Evolutionary conservation across 2,888 invertebrate species (phyloP), one percentile per base, ranked within the genome.

Genomic region (Cryptocephalus moraei): DNA sequence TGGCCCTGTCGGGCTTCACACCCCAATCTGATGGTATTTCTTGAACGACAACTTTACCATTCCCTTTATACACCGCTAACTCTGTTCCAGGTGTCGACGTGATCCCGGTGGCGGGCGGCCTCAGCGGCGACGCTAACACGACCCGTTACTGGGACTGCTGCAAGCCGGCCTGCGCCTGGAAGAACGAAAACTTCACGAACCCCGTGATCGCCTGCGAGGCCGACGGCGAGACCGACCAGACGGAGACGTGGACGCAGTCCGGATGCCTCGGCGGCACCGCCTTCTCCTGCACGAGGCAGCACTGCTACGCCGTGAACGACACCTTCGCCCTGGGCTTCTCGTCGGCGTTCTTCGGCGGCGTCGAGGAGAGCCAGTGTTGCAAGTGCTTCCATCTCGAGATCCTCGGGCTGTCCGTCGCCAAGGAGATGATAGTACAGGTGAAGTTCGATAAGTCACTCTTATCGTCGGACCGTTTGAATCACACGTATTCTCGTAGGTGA

Each of bases 101-200:
- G 11, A 36, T 36, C 36, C 36, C 36, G 2, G 12, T 36, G 11
- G 11, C 33, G 8, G 51, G 45, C 9, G 53, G 53, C n/a, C 13
- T 46, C 10, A 39, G 33, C 22, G 53, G 53, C 6, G 47, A 45
- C 31, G 53, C 49, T 2, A 43, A 44, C 12, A 54, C 53, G 8
- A 54, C 51, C 39, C 44, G 53, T 11, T 54, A 54, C 46, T 54
- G 53, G 53, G 53, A 54, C 31, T 22, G 22, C 22, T 22, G 22
- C 22, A 22, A 22, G 22, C 22, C 22, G 2, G 22, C 22, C 22
- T 22, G 53, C 42, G 51, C 46, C 8, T 54, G 53, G 53, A 44
- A 47, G 9, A 33, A 44, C 33, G 49, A 49, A 22, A 31, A 50
- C n/a, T 31, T 40, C 33, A 45, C 48, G 11, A 46, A 51, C 12